A percentile compares a stretch with the other conserved stretches of the same genome.
Conservation (phyloP, 2,797 vertebrate species). For the Peromyscus nudipes region DNA sequence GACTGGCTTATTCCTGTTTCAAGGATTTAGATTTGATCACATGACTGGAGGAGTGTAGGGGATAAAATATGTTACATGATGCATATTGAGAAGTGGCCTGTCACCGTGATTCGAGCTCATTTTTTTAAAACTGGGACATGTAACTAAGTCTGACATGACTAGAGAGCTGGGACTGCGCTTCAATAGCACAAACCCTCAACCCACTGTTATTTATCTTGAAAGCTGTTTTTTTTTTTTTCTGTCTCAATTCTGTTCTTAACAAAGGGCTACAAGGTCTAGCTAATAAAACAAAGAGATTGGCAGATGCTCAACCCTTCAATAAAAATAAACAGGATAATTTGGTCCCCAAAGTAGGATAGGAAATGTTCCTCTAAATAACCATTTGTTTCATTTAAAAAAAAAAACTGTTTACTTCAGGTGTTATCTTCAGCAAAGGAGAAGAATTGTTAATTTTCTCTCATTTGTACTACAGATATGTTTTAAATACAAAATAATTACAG, state of each 20-base stretch:
- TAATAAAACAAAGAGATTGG: background rate
- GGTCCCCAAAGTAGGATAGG: background rate
- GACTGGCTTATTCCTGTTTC: slow-evolving; percentile 46
- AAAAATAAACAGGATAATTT: slow-evolving; percentile 18
- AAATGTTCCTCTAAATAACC: slow-evolving; percentile 3
- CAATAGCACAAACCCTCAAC: background rate
- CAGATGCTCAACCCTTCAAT: background rate
- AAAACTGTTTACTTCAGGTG: slow-evolving; percentile 30
- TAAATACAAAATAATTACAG: slow-evolving; percentile 41
- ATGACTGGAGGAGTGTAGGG: background rate
- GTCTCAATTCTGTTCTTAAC: background rate
- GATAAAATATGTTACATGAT: background rate
- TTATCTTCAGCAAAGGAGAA: slow-evolving; percentile 41
- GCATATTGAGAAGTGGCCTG: background rate
- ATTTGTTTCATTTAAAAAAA: slow-evolving; percentile 65
- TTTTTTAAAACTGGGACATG: background rate
- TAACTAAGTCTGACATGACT: background rate
- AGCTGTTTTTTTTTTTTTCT: background rate
- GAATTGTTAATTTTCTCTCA: slow-evolving; percentile 45
- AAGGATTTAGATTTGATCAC: background rate
- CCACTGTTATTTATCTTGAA: background rate
- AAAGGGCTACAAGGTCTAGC: background rate
- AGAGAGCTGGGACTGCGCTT: background rate
- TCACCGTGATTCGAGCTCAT: background rate
- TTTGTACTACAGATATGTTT: slow-evolving; percentile 11